A percentile compares a stretch with the other conserved stretches of the same genome.
Conservation (phyloP, 2,113 vertebrate genomes). For the Peromyscus leucopus region DNA sequence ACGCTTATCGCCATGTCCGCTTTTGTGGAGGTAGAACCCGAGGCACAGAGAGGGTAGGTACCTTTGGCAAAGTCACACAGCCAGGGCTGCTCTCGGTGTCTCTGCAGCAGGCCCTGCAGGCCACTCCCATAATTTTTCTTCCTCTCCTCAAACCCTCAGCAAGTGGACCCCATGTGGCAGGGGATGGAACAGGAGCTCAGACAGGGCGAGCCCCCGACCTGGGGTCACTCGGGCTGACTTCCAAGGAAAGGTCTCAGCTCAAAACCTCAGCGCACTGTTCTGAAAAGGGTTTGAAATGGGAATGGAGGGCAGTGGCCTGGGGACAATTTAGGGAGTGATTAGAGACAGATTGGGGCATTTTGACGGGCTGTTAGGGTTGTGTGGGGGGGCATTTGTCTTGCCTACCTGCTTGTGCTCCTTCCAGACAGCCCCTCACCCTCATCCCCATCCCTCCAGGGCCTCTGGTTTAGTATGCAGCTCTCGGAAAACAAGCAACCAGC, state of each 20-base stretch:
- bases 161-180: fast-evolving
- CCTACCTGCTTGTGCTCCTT: not conserved
- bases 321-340: not conserved
- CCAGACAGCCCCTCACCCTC: slow-evolving; percentile 40
- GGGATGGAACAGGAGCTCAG: not conserved
- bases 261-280: not conserved
- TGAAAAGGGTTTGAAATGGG: not conserved
- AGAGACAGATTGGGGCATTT: not conserved
- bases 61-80: not conserved
- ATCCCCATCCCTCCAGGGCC: slow-evolving; percentile 77
- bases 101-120: not conserved
- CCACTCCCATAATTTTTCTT: not conserved
- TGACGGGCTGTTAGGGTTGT: not conserved
- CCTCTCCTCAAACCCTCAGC: fast-evolving
- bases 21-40: not conserved
- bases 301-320: not conserved
- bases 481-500: slow-evolving; percentile 88
- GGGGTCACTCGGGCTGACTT: not conserved
- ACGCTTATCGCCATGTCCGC: fast-evolving
- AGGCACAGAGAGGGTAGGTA: not conserved
- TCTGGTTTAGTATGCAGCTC: slow-evolving; percentile 86
- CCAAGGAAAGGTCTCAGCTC: not conserved
- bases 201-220: not conserved
- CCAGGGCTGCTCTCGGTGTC: not conserved
- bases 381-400: not conserved